Percentiles rank a stretch among this genome's conserved stretches.
These are phyloP conservation scores for Tribolium castaneum DNA, from an alignment of 1,140 invertebrate genomes.

Conservation along the genomic window DNA sequence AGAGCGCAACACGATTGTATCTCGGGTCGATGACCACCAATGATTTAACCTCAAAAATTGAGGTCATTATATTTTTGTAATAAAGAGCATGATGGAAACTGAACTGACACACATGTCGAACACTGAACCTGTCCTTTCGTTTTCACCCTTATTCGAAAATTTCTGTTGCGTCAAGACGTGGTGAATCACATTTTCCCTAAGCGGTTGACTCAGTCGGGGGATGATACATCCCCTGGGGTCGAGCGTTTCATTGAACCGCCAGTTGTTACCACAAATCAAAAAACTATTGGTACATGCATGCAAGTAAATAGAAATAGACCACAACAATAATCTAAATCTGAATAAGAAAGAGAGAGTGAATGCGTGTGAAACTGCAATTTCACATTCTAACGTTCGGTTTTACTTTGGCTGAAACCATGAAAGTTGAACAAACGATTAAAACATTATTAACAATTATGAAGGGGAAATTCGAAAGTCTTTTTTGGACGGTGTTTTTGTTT, in stretches of 20 bases:
- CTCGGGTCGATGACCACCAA: constrained; percentile 55
- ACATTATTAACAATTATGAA: constrained; percentile 6
- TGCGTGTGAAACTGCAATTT: constrained; percentile 33
- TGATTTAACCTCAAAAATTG: constrained; percentile 62
- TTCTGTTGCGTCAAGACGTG: background rate
- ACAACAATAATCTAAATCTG: constrained; percentile 27
- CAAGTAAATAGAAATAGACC: constrained; percentile 37
- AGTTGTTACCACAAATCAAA: background rate
- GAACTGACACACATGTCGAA: constrained; percentile 59
- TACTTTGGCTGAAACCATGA: constrained; percentile 16
- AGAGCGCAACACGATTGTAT: background rate
- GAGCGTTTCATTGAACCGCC: background rate
- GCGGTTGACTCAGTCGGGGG: constrained; percentile 6
- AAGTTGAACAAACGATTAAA: constrained; percentile 27
- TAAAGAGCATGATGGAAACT: constrained; percentile 51
- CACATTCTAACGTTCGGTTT: constrained; percentile 27
- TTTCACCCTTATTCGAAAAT: background rate
- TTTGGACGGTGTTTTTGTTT: background rate
- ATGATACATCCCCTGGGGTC: background rate
- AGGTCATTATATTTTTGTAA: constrained; percentile 58
- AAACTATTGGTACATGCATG: background rate
- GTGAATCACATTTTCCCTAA: background rate
- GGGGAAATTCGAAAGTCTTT: constrained; percentile 22
- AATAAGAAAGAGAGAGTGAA: constrained; percentile 42
- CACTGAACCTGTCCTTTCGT: constrained; percentile 54